Conservation (phyloP, 1,140 invertebrate species). For the Maniola jurtina region DNA sequence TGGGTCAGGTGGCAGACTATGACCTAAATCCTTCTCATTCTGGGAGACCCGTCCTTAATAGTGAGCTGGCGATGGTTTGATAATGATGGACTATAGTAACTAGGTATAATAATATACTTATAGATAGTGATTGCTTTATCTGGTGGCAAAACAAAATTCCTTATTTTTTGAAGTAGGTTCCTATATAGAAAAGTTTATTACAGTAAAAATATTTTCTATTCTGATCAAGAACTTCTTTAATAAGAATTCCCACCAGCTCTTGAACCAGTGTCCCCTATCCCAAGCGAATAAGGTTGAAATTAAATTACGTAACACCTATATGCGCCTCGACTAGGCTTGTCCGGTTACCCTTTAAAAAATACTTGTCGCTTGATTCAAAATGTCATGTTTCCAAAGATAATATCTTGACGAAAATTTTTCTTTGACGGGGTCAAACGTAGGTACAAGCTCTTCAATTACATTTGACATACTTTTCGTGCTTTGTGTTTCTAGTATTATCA, state of each 20-base stretch:
- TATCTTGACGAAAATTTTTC: slow-evolving; percentile 71
- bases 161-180: too few species aligned
- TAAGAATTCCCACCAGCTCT: background rate
- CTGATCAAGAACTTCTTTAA: too few species aligned
- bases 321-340: slow-evolving; percentile 28
- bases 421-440: slow-evolving; percentile 65
- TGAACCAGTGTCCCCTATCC: slow-evolving; percentile 13
- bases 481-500: slow-evolving; percentile 27
- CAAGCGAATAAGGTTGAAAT: slow-evolving; percentile 31
- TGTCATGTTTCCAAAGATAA: slow-evolving; percentile 68
- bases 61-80: too few species aligned
- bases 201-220: too few species aligned
- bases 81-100: too few species aligned
- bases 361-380: slow-evolving; percentile 71
- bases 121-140: too few species aligned
- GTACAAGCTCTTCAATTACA: slow-evolving; percentile 67
- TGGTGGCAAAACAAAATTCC: too few species aligned
- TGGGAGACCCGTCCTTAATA: too few species aligned
- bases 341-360: slow-evolving; percentile 61
- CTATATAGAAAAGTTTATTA: too few species aligned
- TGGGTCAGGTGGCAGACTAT: too few species aligned
- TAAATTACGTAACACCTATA: slow-evolving; percentile 18
- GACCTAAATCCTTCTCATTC: too few species aligned
- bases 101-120: too few species aligned
- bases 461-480: slow-evolving; percentile 58